Percentiles rank a stretch among this genome's conserved stretches.
These are phyloP conservation scores for Loriculus beryllinus DNA, from an alignment of 2,797 vertebrate genomes.

Conservation along the genomic window DNA sequence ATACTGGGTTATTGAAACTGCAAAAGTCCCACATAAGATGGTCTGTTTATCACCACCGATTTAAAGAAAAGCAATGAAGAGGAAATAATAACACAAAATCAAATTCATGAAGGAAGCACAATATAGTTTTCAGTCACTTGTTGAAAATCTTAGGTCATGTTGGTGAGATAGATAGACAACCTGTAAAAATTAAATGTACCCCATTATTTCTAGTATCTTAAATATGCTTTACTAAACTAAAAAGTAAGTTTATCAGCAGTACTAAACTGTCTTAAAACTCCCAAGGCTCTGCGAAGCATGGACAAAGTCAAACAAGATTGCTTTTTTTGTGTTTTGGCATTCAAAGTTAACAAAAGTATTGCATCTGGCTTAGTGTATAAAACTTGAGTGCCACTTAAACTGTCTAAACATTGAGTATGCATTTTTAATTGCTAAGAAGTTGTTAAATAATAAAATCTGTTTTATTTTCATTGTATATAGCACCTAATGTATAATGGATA, in stretches of 20 bases:
- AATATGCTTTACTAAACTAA: not conserved
- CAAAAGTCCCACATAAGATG: not conserved
- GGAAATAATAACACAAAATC: not conserved
- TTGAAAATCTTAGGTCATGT: not conserved
- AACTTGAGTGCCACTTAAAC: not conserved
- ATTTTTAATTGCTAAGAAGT: slow-evolving; percentile 5
- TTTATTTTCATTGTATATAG: not conserved
- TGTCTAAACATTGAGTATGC: not conserved
- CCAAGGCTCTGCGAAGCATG: not conserved
- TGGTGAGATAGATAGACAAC: not conserved
- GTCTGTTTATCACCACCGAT: not conserved
- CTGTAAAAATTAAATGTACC: not conserved
- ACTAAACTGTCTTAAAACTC: not conserved
- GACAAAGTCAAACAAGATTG: not conserved
- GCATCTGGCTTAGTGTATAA: not conserved
- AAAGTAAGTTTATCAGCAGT: not conserved
- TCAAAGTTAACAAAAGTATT: not conserved
- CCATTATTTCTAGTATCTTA: not conserved
- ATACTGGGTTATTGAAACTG: not conserved
- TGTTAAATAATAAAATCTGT: not conserved
- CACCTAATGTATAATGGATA: not conserved
- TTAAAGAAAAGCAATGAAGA: not conserved
- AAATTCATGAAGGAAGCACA: not conserved
- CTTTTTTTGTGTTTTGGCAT: not conserved
- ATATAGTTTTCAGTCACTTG: not conserved